Evolutionary conservation across 2,797 vertebrate species (phyloP).

Genomic region (Threskiornis aethiopicus): DNA sequence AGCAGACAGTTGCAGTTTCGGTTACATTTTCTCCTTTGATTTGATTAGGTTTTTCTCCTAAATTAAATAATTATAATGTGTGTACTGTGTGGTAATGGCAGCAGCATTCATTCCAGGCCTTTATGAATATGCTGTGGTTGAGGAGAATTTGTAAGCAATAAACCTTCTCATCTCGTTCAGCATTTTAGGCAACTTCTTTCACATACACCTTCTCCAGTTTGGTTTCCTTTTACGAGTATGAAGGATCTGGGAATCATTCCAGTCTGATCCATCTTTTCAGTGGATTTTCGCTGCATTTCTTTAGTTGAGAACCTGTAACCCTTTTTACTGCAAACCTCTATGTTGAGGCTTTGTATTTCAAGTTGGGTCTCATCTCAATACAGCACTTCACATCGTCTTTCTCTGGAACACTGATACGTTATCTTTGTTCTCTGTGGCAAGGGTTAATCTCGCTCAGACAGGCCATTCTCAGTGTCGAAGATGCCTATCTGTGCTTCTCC

Average conservation of each 20-base stretch:
- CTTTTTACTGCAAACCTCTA: neutral
- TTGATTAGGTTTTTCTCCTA: slow-evolving; percentile 50
- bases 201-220: neutral
- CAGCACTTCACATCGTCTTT: neutral
- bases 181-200: slow-evolving; percentile 4
- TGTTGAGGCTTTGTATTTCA: slow-evolving; percentile 2
- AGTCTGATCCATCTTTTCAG: neutral
- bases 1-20: slow-evolving; percentile 47
- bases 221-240: neutral
- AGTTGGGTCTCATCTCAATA: neutral
- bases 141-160: slow-evolving; percentile 20
- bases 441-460: slow-evolving; percentile 46
- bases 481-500: slow-evolving; percentile 22
- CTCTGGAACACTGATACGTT: neutral
- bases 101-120: neutral
- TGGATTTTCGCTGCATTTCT: neutral
- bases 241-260: neutral
- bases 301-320: neutral
- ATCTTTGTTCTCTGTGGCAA: slow-evolving; percentile 47
- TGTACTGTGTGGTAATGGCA: slow-evolving; percentile 4
- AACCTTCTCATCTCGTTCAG: neutral
- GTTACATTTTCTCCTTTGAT: slow-evolving; percentile 59
- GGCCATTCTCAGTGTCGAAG: slow-evolving; percentile 17
- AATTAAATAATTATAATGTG: slow-evolving; percentile 57
- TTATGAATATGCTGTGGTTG: neutral